Conservation (phyloP, 2,888 invertebrate species). For the Sinhomidia bicolor region DNA sequence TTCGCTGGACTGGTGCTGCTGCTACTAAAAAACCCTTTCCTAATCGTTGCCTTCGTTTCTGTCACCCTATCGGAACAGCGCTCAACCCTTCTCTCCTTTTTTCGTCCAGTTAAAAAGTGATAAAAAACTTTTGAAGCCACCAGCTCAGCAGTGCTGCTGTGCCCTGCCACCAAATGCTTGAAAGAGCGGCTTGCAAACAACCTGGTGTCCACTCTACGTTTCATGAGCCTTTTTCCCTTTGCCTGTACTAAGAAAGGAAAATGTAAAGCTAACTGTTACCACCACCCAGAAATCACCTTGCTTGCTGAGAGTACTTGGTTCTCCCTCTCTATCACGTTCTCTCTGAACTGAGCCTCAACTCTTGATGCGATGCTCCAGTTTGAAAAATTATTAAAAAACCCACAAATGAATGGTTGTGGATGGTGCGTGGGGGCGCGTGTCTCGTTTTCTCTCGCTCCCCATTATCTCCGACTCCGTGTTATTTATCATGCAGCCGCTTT, state of each 20-base stretch:
- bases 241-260: too few relatives aligned
- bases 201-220: background rate
- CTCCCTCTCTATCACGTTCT: background rate
- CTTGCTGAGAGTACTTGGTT: background rate
- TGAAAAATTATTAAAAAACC: slow-evolving; percentile 40
- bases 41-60: background rate
- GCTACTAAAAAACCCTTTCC: slow-evolving; percentile 34
- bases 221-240: background rate
- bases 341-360: too few relatives aligned
- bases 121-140: background rate
- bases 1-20: background rate
- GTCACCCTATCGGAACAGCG: background rate
- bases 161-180: too few relatives aligned
- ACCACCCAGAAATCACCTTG: background rate
- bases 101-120: slow-evolving; percentile 1
- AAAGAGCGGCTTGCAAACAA: background rate
- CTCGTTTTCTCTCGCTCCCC: background rate
- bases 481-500: background rate
- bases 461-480: background rate
- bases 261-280: too few relatives aligned
- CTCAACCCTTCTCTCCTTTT: background rate
- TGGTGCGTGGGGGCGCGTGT: slow-evolving; percentile 34
- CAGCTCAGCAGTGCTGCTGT: background rate
- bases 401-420: background rate
- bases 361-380: background rate